Base-by-base conservation (phyloP, 2,113 vertebrate species). In the Upupa epops region DNA sequence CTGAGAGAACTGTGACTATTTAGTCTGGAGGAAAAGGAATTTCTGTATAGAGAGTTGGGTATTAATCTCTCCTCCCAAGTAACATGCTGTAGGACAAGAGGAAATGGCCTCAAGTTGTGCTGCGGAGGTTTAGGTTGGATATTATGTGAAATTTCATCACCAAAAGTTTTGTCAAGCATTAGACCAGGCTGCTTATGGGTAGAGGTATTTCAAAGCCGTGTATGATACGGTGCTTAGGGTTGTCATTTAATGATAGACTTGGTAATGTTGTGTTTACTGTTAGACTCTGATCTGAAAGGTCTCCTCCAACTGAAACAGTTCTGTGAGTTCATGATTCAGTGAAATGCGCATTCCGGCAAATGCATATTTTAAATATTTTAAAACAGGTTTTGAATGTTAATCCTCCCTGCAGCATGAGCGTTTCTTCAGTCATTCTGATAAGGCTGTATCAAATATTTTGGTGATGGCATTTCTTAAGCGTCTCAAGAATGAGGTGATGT, bases 381-480 rank as follows among this genome's bases (percentile, higher is more conserved):
- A 90, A 36, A 4, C 25, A 42, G 21, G 5, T 71, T 80, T 75
- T 73, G 11, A 11, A 60, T 42, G 15, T 79, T 72, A 84, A 32
- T 66, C 29, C 21, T 86, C 73, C 59, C 73, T 77, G 69, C 4
- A 24, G 42, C 24, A 28, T 59, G 29, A 86, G 24, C 64, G 45
- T 82, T 80, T 48, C 40, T 70, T 86, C 31, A 37, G 51, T 78
- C 91, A 60, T 61, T 90, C 29, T 77, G 49, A 86, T 51, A 90
- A n/a, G 51, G 79, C 34, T 58, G 26, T 89, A 34, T 71, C 9
- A 76, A 68, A 49, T 72, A 74, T 71, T 86, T 86, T 79, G 40
- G 8, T 65, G 78, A 49, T 74, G 36, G 59, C 28, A 65, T 89
- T 95, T 87, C 54, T 83, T 91, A 95, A 95, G 71, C 94, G 83